Base-by-base conservation (phyloP, 1,140 invertebrate species). In the Contarinia nasturtii region DNA sequence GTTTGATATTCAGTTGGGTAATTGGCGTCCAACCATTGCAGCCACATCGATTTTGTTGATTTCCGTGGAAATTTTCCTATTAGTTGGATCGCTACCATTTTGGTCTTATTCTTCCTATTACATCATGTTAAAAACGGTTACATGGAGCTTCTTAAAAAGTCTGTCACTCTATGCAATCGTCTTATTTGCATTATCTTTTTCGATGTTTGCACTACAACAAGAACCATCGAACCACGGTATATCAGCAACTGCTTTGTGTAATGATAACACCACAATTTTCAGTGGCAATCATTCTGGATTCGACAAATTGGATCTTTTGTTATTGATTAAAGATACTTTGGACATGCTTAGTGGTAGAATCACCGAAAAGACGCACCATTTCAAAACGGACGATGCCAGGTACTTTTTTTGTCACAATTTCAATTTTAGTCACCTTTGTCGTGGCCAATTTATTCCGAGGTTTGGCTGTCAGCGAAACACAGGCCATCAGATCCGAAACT, bases 361-460 rank as follows among this genome's bases (percentile, higher is more conserved):
- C n/a, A n/a, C n/a, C n/a, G n/a, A n/a, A n/a, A n/a, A n/a, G n/a
- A n/a, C n/a, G n/a, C n/a, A n/a, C n/a, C n/a, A n/a, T n/a, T n/a
- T n/a, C n/a, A n/a, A n/a, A n/a, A n/a, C n/a, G n/a, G n/a, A n/a
- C n/a, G n/a, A n/a, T n/a, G n/a, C n/a, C n/a, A n/a, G n/a, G n/a
- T n/a, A n/a, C n/a, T n/a, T n/a, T n/a, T n/a, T n/a, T n/a, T n/a
- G n/a, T n/a, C n/a, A 78, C 7, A 54, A 76, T 7, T 72, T 73
- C 20, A 82, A 80, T 54, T 78, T 79, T 50, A 50, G 79, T 86
- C 48, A 76, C 80, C 0, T 83, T 86, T 42, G 81, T 86, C 19
- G 56, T 87, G 33, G 77, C 86, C 53, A 87, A 87, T 65, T 62
- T 87, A 17, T 63, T 87, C 0, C 86, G 85, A 55, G 83, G 82